Evolutionary conservation across 2,888 invertebrate genomes (phyloP).

Genomic region (Orthosia gracilis): DNA sequence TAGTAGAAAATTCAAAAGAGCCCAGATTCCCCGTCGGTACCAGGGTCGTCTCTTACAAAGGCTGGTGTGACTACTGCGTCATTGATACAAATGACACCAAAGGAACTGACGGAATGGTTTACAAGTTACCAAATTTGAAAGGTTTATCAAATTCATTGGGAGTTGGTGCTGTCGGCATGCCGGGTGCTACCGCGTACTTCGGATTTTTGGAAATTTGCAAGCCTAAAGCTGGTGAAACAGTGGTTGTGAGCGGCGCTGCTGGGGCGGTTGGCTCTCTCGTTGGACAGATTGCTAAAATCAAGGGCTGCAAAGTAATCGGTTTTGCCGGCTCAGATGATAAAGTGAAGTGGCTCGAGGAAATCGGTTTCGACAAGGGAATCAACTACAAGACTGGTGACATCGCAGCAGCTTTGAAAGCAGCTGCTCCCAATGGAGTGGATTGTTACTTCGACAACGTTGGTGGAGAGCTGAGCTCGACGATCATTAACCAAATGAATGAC

Average conservation of each 20-base stretch:
- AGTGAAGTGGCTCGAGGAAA: constrained; percentile 88
- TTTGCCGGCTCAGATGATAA: constrained; percentile 90
- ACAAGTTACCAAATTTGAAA: constrained; percentile 90
- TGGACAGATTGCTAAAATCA: constrained; percentile 94
- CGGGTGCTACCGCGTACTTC: constrained; percentile 94
- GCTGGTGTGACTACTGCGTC: constrained; percentile 69
- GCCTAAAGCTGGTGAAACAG: constrained; percentile 93
- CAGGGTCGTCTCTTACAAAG: constrained; percentile 90
- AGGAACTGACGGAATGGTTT: constrained; percentile 60
- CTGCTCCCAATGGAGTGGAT: constrained; percentile 92
- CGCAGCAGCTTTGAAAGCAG: constrained; percentile 87
- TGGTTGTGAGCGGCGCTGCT: constrained; percentile 94
- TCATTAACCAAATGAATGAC: constrained; percentile 91
- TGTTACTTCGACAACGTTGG: constrained; percentile 95
- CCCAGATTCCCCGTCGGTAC: constrained; percentile 91
- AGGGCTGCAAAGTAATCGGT: constrained; percentile 92
- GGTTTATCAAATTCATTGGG: constrained; percentile 90
- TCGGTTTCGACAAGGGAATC: constrained; percentile 93
- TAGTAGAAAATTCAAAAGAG: constrained; percentile 92
- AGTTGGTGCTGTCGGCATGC: constrained; percentile 93
- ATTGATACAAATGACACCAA: constrained; percentile 60
- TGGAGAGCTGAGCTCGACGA: constrained; percentile 91
- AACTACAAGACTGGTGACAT: constrained; percentile 92
- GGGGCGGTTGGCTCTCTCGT: constrained; percentile 94
- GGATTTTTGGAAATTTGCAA: constrained; percentile 93